Conservation (phyloP, 2,888 invertebrate species). For the Megalurothrips usitatus region DNA sequence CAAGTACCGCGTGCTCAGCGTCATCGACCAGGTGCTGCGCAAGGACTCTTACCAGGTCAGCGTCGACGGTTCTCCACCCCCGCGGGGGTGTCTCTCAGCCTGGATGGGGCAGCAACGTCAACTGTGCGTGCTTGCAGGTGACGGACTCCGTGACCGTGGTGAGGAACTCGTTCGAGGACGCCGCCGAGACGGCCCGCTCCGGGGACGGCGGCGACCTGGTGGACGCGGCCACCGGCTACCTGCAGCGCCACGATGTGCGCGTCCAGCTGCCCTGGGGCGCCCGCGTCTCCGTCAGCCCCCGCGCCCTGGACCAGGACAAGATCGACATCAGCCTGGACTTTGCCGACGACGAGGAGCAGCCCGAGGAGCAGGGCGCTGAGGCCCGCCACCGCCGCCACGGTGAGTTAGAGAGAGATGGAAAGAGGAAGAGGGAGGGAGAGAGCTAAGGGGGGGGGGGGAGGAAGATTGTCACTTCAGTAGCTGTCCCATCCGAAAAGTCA, state of each 20-base stretch:
- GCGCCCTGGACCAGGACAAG: conserved; percentile 71
- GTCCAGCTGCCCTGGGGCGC: conserved; percentile 69
- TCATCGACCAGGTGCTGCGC: conserved; percentile 71
- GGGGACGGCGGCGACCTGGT: conserved; percentile 58
- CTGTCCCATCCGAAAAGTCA: too few species aligned
- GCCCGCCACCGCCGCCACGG: conserved; percentile 37
- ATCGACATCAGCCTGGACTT: conserved; percentile 64
- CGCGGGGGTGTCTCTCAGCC: background rate
- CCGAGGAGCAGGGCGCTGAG: conserved; percentile 40
- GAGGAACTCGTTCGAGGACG: conserved; percentile 62
- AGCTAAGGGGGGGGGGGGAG: background rate
- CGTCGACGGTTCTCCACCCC: conserved; percentile 33
- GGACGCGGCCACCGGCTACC: conserved; percentile 65
- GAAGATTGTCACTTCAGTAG: background rate
- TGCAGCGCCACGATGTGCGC: conserved; percentile 73
- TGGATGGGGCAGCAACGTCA: conserved; percentile 26
- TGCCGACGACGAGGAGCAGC: conserved; percentile 41
- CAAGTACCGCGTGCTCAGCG: conserved; percentile 75
- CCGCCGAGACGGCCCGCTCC: conserved; percentile 44
- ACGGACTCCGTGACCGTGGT: conserved; percentile 70
- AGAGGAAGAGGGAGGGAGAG: background rate
- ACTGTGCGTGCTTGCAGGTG: conserved; percentile 50
- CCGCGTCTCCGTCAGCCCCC: conserved; percentile 70
- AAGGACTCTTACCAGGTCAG: conserved; percentile 73
- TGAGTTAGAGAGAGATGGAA: background rate